These are phyloP conservation scores for Alosa sapidissima DNA, from an alignment of 2,797 vertebrate species.

Conservation along the genomic window DNA sequence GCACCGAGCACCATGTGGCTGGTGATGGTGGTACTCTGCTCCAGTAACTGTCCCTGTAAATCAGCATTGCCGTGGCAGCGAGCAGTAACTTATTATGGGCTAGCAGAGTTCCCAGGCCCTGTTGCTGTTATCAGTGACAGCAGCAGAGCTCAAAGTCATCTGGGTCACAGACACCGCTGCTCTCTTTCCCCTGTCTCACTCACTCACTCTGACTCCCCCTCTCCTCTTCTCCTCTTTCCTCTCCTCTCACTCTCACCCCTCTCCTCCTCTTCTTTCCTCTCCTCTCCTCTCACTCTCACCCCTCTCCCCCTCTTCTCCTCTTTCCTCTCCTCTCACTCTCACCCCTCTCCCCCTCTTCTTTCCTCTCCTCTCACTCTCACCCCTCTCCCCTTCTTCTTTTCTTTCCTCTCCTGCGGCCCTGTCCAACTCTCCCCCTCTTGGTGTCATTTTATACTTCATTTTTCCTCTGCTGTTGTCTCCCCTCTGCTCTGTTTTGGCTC, in stretches of 20 bases:
- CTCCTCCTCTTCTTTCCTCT: no score
- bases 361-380: not conserved
- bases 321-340: not conserved
- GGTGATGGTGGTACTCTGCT: conserved; percentile 13
- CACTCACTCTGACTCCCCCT: not conserved
- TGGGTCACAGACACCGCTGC: conserved; percentile 29
- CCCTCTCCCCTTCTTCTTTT: not conserved
- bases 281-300: no score
- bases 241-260: not conserved
- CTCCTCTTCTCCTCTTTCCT: not conserved
- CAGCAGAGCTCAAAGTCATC: not conserved
- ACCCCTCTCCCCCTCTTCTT: not conserved
- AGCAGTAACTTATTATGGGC: conserved; percentile 35
- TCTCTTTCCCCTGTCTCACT: conserved; percentile 10
- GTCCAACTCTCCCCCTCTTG: conserved; percentile 14
- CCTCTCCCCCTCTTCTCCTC: not conserved
- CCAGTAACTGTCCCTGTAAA: conserved; percentile 22
- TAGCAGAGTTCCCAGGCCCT: conserved; percentile 26
- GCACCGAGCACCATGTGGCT: not conserved
- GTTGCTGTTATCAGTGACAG: conserved; percentile 16
- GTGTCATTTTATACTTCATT: not conserved
- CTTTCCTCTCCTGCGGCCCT: conserved; percentile 14
- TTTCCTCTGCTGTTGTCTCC: not conserved
- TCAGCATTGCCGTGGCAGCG: conserved; percentile 19
- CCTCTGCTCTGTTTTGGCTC: conserved; percentile 2